Evolutionary conservation across 2,888 invertebrate genomes (phyloP).

Genomic region (Cosmia trapezina): DNA sequence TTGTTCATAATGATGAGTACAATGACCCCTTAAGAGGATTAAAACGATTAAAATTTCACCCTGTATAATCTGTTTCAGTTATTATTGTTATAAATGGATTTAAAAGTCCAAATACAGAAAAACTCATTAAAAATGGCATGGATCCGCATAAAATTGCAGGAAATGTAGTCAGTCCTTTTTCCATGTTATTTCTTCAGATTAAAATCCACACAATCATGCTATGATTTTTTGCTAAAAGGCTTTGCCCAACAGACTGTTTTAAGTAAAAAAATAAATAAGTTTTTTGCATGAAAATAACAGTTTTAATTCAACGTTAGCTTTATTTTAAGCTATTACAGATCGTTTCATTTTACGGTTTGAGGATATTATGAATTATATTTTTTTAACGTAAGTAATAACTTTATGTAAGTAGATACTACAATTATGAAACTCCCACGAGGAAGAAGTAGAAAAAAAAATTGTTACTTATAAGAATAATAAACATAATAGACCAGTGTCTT

Average conservation of each 20-base stretch:
- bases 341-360: not conserved
- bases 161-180: not conserved
- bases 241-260: not conserved
- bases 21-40: too few species aligned
- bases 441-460: not conserved
- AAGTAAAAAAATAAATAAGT: not conserved
- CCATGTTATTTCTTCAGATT: not conserved
- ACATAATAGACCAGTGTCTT: not conserved
- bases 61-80: too few species aligned
- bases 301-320: not conserved
- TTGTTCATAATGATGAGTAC: too few species aligned
- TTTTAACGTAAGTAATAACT: not conserved
- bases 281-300: not conserved
- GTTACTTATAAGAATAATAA: not conserved
- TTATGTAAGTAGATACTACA: not conserved
- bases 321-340: not conserved
- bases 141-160: not conserved
- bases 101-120: not conserved
- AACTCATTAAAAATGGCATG: not conserved
- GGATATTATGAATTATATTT: not conserved
- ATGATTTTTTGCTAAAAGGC: not conserved
- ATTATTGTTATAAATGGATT: too few species aligned
- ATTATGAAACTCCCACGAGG: not conserved
- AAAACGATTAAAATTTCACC: too few species aligned
- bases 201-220: not conserved